phyloP scores from a whole-genome alignment of 2,888 invertebrate genomes.

The Ophonus ardosiacus region DNA sequence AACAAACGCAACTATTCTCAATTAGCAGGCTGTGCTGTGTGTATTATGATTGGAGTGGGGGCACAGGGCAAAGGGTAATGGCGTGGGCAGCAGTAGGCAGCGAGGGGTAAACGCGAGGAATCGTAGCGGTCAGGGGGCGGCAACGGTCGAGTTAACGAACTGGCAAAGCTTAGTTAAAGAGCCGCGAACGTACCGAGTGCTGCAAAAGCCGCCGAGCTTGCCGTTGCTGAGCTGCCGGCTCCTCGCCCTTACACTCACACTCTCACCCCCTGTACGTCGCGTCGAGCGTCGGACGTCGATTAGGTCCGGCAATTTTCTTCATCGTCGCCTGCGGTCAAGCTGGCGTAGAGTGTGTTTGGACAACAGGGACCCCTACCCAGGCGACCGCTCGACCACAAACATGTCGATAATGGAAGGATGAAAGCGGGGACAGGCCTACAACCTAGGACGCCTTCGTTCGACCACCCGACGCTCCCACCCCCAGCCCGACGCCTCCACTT shows the following conservation, averaged over 20 bases:
- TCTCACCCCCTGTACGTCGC: not conserved
- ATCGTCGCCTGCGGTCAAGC: conserved; percentile 69
- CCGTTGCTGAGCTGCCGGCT: not conserved
- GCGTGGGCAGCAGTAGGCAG: not conserved
- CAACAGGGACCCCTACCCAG: conserved; percentile 68
- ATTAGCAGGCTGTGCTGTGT: not conserved
- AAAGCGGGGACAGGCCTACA: conserved; percentile 37
- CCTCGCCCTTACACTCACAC: no score
- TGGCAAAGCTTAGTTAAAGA: conserved; percentile 63
- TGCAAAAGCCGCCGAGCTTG: conserved; percentile 15
- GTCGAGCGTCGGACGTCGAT: conserved; percentile 66
- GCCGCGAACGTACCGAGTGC: conserved; percentile 53
- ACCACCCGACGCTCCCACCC: not conserved
- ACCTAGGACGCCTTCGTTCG: conserved; percentile 31
- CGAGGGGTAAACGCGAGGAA: conserved; percentile 3
- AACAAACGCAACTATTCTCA: conserved; percentile 36
- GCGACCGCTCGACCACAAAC: conserved; percentile 56
- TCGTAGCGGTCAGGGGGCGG: conserved; percentile 41
- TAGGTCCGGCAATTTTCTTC: conserved; percentile 71
- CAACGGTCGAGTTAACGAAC: conserved; percentile 58
- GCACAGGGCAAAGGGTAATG: not conserved
- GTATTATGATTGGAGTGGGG: conserved; percentile 3
- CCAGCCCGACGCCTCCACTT: conserved; percentile 10
- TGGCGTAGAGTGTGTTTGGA: conserved; percentile 70
- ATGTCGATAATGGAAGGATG: conserved; percentile 61